Evolutionary conservation across 2,797 vertebrate genomes (phyloP), one percentile per base, ranked within the genome.

Genomic region (Acanthornis magna): DNA sequence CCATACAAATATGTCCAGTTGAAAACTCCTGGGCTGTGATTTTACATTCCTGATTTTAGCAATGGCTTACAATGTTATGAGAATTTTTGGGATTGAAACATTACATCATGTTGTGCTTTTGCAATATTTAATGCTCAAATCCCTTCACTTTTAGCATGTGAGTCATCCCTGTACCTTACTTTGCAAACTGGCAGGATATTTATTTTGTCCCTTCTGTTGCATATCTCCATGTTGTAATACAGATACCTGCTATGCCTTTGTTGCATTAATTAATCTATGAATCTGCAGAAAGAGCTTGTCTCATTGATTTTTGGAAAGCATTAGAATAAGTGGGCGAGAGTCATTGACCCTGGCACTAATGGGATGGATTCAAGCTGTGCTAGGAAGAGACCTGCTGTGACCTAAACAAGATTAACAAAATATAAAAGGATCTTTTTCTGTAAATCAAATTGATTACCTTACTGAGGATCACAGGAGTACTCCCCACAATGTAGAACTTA

Each of bases 361-460:
- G 72, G 91, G 72, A 51, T 92, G 47, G 71, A 79, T 91, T 93
- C 76, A 85, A 84, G 71, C 88, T 83, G 74, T 81, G 77, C 74
- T 90, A 78, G 85, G 58, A 91, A 57, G 65, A 88, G 38, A 86
- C 88, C 67, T 80, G 72, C 91, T 94, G 91, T 63, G 86, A 90
- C 86, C 89, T 92, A 85, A 96, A 94, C 89, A 93, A 96, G 85
- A 96, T 96, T 84, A 96, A 45, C 43, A 1, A 92, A 95, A 60
- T 92, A 83, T 53, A 85, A 95, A 95, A 94, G n/a, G 77, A 81
- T 93, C 74, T 84, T 97, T 88, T 95, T 81, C 82, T 95, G 71
- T 92, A 94, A 96, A 96, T 90, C 81, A 94, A 85, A 95, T 95
- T 94, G 67, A 96, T 96, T 95, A 83, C 82, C 74, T 94, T 82